phyloP scores from a whole-genome alignment of 1,140 invertebrate genomes.

The Apis laboriosa region DNA sequence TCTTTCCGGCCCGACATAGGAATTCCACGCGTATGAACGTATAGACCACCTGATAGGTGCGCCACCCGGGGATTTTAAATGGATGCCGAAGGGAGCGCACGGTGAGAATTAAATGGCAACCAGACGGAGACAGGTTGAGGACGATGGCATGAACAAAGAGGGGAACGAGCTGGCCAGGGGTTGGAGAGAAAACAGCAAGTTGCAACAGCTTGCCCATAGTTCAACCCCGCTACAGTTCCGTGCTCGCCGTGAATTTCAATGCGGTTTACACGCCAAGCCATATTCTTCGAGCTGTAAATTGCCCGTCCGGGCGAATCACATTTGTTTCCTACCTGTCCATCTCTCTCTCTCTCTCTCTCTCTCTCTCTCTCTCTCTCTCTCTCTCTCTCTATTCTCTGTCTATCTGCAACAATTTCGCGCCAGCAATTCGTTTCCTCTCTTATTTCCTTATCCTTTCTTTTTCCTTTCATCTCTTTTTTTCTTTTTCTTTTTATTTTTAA shows the following conservation, averaged over 20 bases:
- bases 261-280: constrained; percentile 62
- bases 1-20: constrained; percentile 33
- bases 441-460: too few species aligned
- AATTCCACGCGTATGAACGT: constrained; percentile 49
- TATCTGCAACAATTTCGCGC: neutral
- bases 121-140: constrained; percentile 42
- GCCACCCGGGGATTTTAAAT: constrained; percentile 65
- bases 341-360: constrained; percentile 18
- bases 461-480: neutral
- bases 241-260: constrained; percentile 74
- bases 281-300: constrained; percentile 63
- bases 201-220: constrained; percentile 78
- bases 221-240: constrained; percentile 62
- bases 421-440: too few species aligned
- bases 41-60: constrained; percentile 43
- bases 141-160: constrained; percentile 34
- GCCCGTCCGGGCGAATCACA: constrained; percentile 57
- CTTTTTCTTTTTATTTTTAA: neutral
- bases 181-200: constrained; percentile 64
- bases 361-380: constrained; percentile 22
- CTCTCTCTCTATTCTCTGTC: neutral
- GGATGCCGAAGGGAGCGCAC: constrained; percentile 56
- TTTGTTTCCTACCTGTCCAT: constrained; percentile 52
- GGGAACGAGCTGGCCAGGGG: constrained; percentile 32
- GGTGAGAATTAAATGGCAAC: constrained; percentile 62